Percentiles rank a stretch among this genome's conserved stretches.
phyloP scores from a whole-genome alignment of 2,797 vertebrate species.

The Lagorchestes hirsutus region DNA sequence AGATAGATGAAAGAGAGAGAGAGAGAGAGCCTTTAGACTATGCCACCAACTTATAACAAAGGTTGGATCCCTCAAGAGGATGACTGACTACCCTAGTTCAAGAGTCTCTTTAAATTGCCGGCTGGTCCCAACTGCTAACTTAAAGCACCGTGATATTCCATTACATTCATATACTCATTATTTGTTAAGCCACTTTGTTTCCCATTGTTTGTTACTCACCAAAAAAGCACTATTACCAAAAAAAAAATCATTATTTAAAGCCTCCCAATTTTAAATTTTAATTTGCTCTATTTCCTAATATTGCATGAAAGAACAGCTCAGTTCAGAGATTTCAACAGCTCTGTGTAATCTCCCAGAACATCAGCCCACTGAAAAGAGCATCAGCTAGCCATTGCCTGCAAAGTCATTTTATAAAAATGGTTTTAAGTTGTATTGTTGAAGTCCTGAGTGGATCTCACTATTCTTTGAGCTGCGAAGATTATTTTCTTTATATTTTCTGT shows the following conservation, averaged over 20 bases:
- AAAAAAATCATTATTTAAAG: neutral
- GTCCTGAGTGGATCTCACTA: neutral
- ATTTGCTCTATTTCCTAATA: slow-evolving; percentile 17
- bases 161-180: neutral
- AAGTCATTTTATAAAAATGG: slow-evolving; percentile 8
- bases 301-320: neutral
- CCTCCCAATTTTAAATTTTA: neutral
- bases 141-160: neutral
- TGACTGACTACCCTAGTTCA: neutral
- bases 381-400: neutral
- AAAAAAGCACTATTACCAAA: neutral
- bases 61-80: neutral
- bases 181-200: neutral
- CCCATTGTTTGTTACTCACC: neutral
- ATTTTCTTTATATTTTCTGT: slow-evolving; percentile 32
- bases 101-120: neutral
- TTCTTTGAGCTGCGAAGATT: slow-evolving; percentile 28
- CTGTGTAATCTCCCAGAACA: neutral
- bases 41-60: neutral
- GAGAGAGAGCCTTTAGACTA: neutral
- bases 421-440: slow-evolving; percentile 25
- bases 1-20: too few species aligned
- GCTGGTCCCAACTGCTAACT: neutral
- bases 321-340: neutral
- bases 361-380: neutral